phyloP scores from a whole-genome alignment of 1,140 invertebrate species.

The Akabosia matsudoensis region DNA sequence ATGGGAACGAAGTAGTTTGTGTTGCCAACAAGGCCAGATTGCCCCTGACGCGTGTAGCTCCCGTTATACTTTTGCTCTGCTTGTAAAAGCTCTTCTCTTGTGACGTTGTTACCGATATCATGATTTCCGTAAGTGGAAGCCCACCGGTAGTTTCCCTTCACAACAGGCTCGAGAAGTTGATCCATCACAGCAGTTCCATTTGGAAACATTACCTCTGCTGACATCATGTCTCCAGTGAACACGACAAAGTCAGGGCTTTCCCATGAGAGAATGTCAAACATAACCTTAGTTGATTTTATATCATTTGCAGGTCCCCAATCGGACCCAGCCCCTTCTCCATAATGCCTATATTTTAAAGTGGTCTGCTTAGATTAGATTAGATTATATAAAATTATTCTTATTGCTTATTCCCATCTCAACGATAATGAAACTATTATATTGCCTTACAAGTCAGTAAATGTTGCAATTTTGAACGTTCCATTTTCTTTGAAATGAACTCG shows the following conservation, averaged over 20 bases:
- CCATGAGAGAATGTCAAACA: slow-evolving; percentile 10
- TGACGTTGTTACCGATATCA: slow-evolving; percentile 11
- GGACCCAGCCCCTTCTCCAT: slow-evolving; percentile 4
- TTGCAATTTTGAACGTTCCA: slow-evolving; percentile 34
- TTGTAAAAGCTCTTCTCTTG: neutral
- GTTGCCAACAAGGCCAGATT: slow-evolving; percentile 15
- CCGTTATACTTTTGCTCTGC: slow-evolving; percentile 7
- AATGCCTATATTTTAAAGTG: neutral
- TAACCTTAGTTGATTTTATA: slow-evolving; percentile 17
- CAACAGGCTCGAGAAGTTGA: slow-evolving; percentile 1
- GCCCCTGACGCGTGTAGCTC: slow-evolving; percentile 17
- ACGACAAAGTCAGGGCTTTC: slow-evolving; percentile 21
- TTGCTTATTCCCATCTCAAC: neutral
- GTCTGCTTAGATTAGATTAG: neutral
- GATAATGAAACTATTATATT: slow-evolving; percentile 1
- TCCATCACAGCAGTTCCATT: slow-evolving; percentile 1
- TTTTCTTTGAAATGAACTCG: slow-evolving; percentile 22
- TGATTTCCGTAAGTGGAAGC: slow-evolving; percentile 18
- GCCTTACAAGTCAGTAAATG: slow-evolving; percentile 33
- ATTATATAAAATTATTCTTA: no score
- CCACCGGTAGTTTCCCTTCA: neutral
- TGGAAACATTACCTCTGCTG: slow-evolving; percentile 20
- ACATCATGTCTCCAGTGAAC: slow-evolving; percentile 17
- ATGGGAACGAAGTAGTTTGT: slow-evolving; percentile 36
- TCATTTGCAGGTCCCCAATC: slow-evolving; percentile 23